A percentile compares a stretch with the other conserved stretches of the same genome.
phyloP scores from a whole-genome alignment of 1,140 invertebrate species.

The Gryon sp. region DNA sequence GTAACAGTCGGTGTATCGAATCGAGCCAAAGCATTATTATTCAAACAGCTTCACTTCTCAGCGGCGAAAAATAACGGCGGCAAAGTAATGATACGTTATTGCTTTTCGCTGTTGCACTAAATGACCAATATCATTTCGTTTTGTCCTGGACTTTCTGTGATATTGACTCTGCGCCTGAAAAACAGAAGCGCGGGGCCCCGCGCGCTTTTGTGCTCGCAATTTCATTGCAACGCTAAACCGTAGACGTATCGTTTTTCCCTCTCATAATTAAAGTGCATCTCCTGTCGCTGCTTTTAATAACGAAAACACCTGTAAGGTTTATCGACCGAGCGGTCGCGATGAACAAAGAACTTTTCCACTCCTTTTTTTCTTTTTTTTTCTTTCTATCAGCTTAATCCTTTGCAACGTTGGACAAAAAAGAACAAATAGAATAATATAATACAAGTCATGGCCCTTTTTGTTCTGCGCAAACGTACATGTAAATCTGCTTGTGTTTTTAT shows the following conservation, averaged over 20 bases:
- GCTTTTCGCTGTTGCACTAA: slow-evolving; percentile 47
- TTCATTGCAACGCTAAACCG: not conserved
- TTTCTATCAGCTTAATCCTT: not conserved
- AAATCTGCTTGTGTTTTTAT: too few species aligned
- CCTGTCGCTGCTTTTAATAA: slow-evolving; percentile 13
- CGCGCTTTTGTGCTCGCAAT: slow-evolving; percentile 30
- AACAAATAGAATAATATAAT: not conserved
- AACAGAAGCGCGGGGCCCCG: slow-evolving; percentile 1
- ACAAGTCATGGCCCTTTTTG: too few species aligned
- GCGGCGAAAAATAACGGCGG: slow-evolving; percentile 27
- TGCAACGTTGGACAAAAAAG: not conserved
- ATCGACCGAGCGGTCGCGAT: not conserved
- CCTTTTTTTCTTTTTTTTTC: not conserved
- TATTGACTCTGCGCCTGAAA: slow-evolving; percentile 44
- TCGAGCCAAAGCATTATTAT: slow-evolving; percentile 27
- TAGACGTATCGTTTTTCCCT: slow-evolving; percentile 11
- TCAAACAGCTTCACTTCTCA: slow-evolving; percentile 19
- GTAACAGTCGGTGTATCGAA: slow-evolving; percentile 17
- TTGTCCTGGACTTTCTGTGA: slow-evolving; percentile 31
- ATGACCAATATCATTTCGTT: slow-evolving; percentile 51
- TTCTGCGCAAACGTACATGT: too few species aligned
- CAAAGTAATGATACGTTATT: slow-evolving; percentile 49
- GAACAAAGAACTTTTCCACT: too few species aligned
- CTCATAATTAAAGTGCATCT: slow-evolving; percentile 37
- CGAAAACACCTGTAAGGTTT: slow-evolving; percentile 11